Evolutionary conservation across 2,888 invertebrate genomes (phyloP).

Genomic region (Apeira syringaria): DNA sequence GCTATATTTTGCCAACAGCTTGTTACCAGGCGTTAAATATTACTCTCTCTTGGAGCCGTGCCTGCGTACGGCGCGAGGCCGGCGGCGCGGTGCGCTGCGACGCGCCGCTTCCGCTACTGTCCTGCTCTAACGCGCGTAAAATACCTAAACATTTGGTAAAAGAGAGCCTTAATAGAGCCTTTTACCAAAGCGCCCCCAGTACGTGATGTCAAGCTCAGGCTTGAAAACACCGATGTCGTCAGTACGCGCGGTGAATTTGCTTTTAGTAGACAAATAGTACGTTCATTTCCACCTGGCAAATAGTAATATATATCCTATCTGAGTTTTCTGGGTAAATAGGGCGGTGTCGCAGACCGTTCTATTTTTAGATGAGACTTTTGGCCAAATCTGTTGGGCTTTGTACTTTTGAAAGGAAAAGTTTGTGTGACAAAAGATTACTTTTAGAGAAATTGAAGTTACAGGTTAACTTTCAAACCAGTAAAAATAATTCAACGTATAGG

Average conservation of each 20-base stretch:
- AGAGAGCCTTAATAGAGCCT: slow-evolving; percentile 22
- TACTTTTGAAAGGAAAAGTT: slow-evolving; percentile 17
- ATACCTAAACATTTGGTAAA: no score
- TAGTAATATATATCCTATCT: slow-evolving; percentile 7
- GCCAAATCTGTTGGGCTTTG: slow-evolving; percentile 20
- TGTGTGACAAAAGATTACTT: neutral
- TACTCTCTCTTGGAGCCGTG: no score
- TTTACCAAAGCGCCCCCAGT: slow-evolving; percentile 5
- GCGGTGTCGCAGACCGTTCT: slow-evolving; percentile 26
- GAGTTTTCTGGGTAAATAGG: slow-evolving; percentile 28
- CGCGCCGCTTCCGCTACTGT: no score
- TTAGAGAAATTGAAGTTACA: no score
- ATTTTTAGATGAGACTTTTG: slow-evolving; percentile 25
- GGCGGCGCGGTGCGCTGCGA: no score
- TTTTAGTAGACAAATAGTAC: slow-evolving; percentile 10
- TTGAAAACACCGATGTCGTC: slow-evolving; percentile 10
- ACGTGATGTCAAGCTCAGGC: slow-evolving; percentile 25
- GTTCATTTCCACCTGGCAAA: slow-evolving; percentile 20
- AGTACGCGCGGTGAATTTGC: slow-evolving; percentile 25
- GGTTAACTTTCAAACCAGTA: no score
- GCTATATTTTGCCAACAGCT: no score
- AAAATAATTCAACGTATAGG: no score
- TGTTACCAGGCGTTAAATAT: no score
- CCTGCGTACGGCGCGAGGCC: no score
- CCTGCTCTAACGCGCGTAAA: no score